Evolutionary conservation across 2,113 vertebrate genomes (phyloP), one percentile per base, ranked within the genome.

Genomic region (Oreochromis spilurus): DNA sequence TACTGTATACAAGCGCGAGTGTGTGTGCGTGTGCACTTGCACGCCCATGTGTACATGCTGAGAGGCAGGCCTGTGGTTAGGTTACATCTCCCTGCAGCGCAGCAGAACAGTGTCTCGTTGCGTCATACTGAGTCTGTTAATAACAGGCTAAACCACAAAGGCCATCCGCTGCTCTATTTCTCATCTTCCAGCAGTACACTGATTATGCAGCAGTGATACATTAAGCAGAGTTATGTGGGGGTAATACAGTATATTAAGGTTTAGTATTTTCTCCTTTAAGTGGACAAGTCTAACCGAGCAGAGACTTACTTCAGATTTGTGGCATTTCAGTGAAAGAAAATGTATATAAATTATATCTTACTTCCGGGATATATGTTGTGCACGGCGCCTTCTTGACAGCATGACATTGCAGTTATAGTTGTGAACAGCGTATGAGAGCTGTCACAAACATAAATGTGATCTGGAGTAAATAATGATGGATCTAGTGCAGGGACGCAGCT

Each of bases 41-140:
- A 88, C 85, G 91, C 87, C 78, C 89, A 87, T 95, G 93, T 91
- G 93, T 94, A 91, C 91, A 94, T 93, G 94, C 87, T 92, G 85
- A 95, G 94, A 95, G 93, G 95, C 93, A 94, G 93, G 94, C 95
- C 93, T 96, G 96, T 91, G 96, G 96, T 96, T 96, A 95, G 89
- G 94, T 94, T 96, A 94, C 94, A 95, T 96, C 92, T 94, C 92
- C 93, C 90, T 91, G 93, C 93, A 93, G 95, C 88, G 88, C 91
- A 84, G 92, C 87, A 93, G 93, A 95, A 88, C 93, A 90, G 91
- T 92, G 86, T 93, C 90, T 95, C 79, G 88, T 95, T 96, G 95
- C 93, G 78, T 94, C 94, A 93, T 78, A 94, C 92, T 90, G 94
- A 93, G 91, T 91, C 92, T 94, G 95, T 93, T 96, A 95, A 95